Evolutionary conservation across 2,797 vertebrate species (phyloP), one percentile per base, ranked within the genome.

Genomic region (Etheostoma nigrum): DNA sequence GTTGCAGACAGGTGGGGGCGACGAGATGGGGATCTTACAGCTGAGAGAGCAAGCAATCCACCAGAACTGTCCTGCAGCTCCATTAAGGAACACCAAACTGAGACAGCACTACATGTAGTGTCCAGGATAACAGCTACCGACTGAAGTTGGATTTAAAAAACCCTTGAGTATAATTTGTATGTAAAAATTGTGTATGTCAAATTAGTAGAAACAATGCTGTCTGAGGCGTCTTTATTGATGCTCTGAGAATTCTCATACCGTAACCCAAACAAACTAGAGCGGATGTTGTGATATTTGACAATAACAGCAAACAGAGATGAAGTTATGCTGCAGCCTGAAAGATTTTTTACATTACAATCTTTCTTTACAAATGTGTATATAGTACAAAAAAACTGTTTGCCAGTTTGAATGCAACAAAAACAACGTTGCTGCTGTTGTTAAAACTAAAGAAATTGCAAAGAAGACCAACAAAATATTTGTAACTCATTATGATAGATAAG

Each of bases 1-100:
- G 66, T 67, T 76, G 65, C 63, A 85, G 66, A 51, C 67, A 65
- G 78, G 58, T 21, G 64, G 73, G 71, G 64, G 55, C 30, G 70
- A 65, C 6, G 10, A 58, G 70, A 62, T 14, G 57, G 61, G 48
- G 60, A 70, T 83, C 27, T 76, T 63, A 25, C 40, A 78, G 78
- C 78, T 53, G 48, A 86, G 62, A 27, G 21, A 44, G 53, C 21
- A 19, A 47, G 72, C 63, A 69, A 74, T 82, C 23, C 51, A 81
- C 67, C 48, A 12, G 33, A 68, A 61, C 23, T 66, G 67, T 76
- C 61, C 63, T 19, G 74, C 64, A 78, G 76, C 61, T 72, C 30
- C 52, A 64, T 62, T 15, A 6, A 80, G 76, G 59, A 78, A 69
- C 33, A 52, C 57, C 67, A 79, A 58, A 57, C 25, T 57, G 4